These are phyloP conservation scores for Octodon degus DNA, from an alignment of 2,113 vertebrate genomes.

Conservation along the genomic window DNA sequence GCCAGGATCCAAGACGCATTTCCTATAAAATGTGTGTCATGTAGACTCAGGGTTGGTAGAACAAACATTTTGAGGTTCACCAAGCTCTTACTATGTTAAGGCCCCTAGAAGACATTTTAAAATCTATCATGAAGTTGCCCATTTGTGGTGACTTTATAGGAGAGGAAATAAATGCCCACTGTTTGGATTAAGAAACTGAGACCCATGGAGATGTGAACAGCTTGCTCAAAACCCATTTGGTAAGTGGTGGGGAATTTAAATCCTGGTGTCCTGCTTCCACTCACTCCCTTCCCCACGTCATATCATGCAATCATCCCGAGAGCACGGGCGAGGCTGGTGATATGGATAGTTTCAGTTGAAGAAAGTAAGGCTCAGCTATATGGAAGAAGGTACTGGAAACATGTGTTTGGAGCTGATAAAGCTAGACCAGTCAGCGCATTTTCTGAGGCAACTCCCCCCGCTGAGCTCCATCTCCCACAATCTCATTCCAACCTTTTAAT, in stretches of 20 bases:
- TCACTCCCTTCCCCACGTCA: not conserved
- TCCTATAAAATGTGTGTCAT: not conserved
- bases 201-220: not conserved
- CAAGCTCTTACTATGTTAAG: not conserved
- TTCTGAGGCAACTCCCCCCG: slow-evolving; percentile 45
- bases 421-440: slow-evolving; percentile 72
- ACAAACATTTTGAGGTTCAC: not conserved
- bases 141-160: not conserved
- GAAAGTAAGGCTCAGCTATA: not conserved
- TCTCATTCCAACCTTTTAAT: slow-evolving; percentile 73
- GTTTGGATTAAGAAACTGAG: slow-evolving; percentile 51
- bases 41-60: not conserved
- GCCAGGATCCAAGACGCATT: not conserved
- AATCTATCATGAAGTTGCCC: not conserved
- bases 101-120: not conserved
- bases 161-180: not conserved
- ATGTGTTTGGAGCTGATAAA: slow-evolving; percentile 22
- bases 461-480: slow-evolving; percentile 54
- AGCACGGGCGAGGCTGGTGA: not conserved
- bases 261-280: not conserved
- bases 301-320: not conserved
- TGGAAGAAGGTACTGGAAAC: slow-evolving; percentile 33
- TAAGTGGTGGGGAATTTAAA: not conserved
- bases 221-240: slow-evolving; percentile 21
- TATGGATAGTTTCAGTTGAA: not conserved